phyloP scores from a whole-genome alignment of 1,140 invertebrate species.

The Araneus ventricosus region DNA sequence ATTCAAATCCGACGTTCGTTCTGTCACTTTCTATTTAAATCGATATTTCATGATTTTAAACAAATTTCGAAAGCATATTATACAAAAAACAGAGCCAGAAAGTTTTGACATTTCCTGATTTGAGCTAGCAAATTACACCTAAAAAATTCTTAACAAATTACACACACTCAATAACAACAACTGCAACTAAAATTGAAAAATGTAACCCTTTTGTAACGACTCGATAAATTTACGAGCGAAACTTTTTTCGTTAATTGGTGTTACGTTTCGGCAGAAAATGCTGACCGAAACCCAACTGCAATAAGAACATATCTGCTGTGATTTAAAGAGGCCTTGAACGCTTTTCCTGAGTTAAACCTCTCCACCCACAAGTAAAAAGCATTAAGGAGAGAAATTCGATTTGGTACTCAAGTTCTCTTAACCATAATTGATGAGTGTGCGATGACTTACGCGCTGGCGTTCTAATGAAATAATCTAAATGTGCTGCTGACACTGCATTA shows the following conservation, averaged over 20 bases:
- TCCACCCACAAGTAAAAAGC: background rate
- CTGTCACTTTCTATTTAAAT: no score
- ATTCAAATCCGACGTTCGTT: no score
- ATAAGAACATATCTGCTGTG: background rate
- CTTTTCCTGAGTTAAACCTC: background rate
- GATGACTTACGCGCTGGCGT: background rate
- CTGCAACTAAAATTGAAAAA: no score
- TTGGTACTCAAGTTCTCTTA: background rate
- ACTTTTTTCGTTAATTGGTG: background rate
- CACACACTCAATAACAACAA: no score
- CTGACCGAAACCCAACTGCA: background rate
- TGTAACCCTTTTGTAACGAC: no score
- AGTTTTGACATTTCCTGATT: no score
- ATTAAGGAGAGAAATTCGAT: conserved; percentile 21
- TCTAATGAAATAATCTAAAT: conserved; percentile 1
- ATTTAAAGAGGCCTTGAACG: background rate
- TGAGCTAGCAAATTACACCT: no score
- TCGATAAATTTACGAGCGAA: no score
- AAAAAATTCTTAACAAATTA: no score
- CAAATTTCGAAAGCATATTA: no score
- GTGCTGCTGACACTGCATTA: conserved; percentile 15
- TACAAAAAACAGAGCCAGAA: no score
- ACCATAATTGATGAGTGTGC: conserved; percentile 5
- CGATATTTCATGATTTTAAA: no score
- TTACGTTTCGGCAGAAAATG: background rate